Evolutionary conservation across 2,888 invertebrate genomes (phyloP).

Genomic region (Xanthorhoe designata): DNA sequence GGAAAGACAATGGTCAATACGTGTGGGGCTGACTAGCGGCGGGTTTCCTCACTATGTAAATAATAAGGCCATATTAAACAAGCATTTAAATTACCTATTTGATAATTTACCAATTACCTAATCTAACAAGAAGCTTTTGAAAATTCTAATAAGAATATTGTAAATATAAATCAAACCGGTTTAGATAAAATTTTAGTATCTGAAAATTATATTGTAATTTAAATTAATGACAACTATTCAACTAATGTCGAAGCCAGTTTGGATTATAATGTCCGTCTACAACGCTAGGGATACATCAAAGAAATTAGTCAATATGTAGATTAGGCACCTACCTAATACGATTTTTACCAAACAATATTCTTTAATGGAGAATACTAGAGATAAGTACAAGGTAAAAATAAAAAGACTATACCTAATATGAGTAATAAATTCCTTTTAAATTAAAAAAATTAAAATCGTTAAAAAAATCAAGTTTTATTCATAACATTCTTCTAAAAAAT

Average conservation of each 20-base stretch:
- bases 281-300: neutral
- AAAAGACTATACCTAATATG: no score
- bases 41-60: no score
- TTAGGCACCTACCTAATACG: neutral
- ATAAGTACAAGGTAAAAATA: no score
- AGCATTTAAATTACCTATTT: no score
- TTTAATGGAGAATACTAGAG: no score
- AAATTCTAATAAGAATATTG: neutral
- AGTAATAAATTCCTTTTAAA: no score
- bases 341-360: neutral
- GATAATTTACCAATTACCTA: neutral
- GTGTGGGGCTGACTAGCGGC: no score
- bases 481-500: no score
- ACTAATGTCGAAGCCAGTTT: neutral
- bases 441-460: no score
- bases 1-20: no score
- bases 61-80: no score
- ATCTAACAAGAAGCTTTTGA: neutral
- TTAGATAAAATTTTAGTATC: neutral
- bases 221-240: neutral
- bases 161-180: conserved; percentile 1
- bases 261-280: neutral
- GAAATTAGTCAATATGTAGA: neutral
- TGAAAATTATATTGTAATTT: neutral
- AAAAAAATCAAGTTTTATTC: no score